Base-by-base conservation (phyloP, 2,113 vertebrate species). In the Carassius carassius region DNA sequence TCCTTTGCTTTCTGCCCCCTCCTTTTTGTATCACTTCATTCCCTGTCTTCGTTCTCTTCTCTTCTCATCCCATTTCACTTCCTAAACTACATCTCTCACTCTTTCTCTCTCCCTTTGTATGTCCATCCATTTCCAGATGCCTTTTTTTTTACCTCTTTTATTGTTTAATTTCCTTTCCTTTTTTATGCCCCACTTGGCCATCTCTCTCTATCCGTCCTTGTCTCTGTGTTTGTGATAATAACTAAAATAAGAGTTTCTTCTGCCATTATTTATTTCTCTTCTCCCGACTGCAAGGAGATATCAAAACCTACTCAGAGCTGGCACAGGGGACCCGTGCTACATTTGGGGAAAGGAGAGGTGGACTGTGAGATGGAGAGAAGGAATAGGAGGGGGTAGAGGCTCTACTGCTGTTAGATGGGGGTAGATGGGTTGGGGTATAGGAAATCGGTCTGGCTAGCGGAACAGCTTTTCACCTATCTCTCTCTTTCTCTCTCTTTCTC, bases 401-500 rank as follows among this genome's bases (percentile, higher is more conserved):
- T 58, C 51, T 60, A 82, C 67, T 77, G 75, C 76, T 85, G 77
- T 85, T 81, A 82, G 81, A 85, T 89, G 83, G 63, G 84, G 87
- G 70, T 74, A 74, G 21, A 76, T 76, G 78, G 82, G 82, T 41
- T 75, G 37, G 37, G 93, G 93, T 91, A 86, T 93, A 94, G 94
- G 94, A 95, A 94, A 94, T 95, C 94, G 92, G 92, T 94, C 93
- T 94, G 93, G 94, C 94, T 94, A 94, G 94, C 92, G 93, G 94
- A 94, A 94, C 94, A 94, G 94, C 94, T 94, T 95, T 95, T 95
- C 94, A 94, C 94, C 94, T 93, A 92, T 94, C 92, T 90, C 89
- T 69, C 83, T 84, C 89, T 69, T 80, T 84, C 84, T 63, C 84
- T 58, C 8, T 29, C 84, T 63, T 81, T 58, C 8, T 56, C 86